phyloP scores from a whole-genome alignment of 1,140 invertebrate genomes.

The Drosophila grimshawi region DNA sequence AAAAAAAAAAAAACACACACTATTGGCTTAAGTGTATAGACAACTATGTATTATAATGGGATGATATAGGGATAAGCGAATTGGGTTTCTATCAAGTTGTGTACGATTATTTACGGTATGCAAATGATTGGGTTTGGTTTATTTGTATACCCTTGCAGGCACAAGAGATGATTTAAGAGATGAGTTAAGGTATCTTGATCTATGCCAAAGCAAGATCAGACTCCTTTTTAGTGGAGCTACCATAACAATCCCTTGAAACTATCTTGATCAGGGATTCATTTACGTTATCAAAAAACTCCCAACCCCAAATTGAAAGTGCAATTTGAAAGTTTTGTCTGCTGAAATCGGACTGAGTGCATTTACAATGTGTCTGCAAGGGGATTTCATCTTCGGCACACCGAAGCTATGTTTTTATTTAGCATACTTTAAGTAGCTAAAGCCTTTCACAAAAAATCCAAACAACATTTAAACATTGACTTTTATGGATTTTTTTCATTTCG shows the following conservation, averaged over 20 bases:
- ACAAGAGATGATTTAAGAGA: too few species aligned
- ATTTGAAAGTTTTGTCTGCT: too few species aligned
- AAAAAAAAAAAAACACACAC: background rate
- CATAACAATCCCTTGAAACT: too few species aligned
- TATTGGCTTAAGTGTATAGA: background rate
- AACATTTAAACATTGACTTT: slow-evolving; percentile 48
- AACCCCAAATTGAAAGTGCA: too few species aligned
- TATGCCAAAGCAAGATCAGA: too few species aligned
- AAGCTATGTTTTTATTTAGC: background rate
- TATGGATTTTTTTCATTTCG: background rate
- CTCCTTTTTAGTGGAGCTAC: too few species aligned
- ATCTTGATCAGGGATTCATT: too few species aligned
- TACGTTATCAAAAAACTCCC: too few species aligned
- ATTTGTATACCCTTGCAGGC: background rate
- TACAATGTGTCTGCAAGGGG: background rate
- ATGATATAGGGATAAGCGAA: slow-evolving; percentile 20
- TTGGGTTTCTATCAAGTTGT: background rate
- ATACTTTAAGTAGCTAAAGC: slow-evolving; percentile 64
- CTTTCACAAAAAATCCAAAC: slow-evolving; percentile 48
- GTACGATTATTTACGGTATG: slow-evolving; percentile 20
- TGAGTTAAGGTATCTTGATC: too few species aligned
- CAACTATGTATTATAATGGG: slow-evolving; percentile 8
- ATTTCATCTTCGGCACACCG: background rate
- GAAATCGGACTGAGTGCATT: background rate
- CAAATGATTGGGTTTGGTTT: slow-evolving; percentile 8